These are phyloP conservation scores for Cricetomys ansorgei DNA, from an alignment of 2,113 vertebrate genomes.

Conservation along the genomic window DNA sequence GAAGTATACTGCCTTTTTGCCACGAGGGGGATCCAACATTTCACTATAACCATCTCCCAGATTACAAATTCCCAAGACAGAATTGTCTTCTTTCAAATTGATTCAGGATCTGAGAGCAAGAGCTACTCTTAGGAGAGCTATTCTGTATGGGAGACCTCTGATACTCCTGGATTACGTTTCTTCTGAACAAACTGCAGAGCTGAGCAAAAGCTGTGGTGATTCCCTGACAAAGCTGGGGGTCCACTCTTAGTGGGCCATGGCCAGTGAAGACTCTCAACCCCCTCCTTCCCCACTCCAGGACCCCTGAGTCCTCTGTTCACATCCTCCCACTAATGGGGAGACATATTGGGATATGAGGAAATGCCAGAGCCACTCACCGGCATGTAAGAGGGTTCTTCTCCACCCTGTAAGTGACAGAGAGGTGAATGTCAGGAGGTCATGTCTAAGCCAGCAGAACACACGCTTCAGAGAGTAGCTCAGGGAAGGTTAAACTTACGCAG, in stretches of 20 bases:
- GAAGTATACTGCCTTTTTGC: neutral
- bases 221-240: neutral
- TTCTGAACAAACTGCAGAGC: fast-evolving
- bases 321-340: neutral
- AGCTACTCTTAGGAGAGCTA: neutral
- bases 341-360: neutral
- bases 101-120: neutral
- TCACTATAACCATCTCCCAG: too few relatives aligned
- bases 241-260: neutral
- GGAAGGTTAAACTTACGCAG: conserved; percentile 66
- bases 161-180: neutral
- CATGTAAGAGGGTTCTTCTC: conserved; percentile 72
- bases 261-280: neutral
- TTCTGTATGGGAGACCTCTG: neutral
- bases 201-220: neutral
- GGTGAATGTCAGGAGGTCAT: neutral
- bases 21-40: neutral
- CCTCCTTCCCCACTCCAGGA: neutral
- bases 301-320: neutral
- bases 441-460: neutral
- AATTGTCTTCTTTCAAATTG: neutral
- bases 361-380: conserved; percentile 31
- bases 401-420: conserved; percentile 67
- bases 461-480: neutral
- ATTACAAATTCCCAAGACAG: neutral